These are phyloP conservation scores for Drosophila ercepeae DNA, from an alignment of 1,140 invertebrate genomes.

Conservation along the genomic window DNA sequence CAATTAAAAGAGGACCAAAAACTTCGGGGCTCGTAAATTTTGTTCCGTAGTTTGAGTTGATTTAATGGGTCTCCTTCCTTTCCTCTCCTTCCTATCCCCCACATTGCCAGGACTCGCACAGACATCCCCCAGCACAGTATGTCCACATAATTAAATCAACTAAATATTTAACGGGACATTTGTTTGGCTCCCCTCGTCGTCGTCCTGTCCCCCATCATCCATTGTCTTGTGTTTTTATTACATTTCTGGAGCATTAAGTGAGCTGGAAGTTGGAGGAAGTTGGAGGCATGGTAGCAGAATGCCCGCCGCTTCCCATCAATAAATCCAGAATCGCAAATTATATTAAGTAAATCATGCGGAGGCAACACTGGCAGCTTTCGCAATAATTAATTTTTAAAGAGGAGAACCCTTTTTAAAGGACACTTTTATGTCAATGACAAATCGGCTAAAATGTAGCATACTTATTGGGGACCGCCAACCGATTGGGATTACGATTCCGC, in stretches of 20 bases:
- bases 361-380: constrained; percentile 3
- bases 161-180: constrained; percentile 81
- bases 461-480: constrained; percentile 4
- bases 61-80: constrained; percentile 57
- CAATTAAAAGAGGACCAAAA: constrained; percentile 50
- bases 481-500: not conserved
- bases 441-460: constrained; percentile 14
- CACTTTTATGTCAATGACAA: not conserved
- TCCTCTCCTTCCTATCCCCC: not conserved
- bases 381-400: constrained; percentile 41
- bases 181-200: constrained; percentile 52
- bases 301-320: constrained; percentile 22
- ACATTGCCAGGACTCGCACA: constrained; percentile 1
- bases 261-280: constrained; percentile 28
- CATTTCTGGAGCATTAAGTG: constrained; percentile 71
- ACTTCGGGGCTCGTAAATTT: constrained; percentile 64
- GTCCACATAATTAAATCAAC: constrained; percentile 79
- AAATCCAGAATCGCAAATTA: constrained; percentile 70
- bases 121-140: constrained; percentile 9
- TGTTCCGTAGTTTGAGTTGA: constrained; percentile 69
- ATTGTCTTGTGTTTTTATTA: constrained; percentile 72
- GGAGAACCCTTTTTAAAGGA: constrained; percentile 8
- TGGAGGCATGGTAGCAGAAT: constrained; percentile 10
- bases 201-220: constrained; percentile 19
- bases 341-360: constrained; percentile 69